Evolutionary conservation across 2,888 invertebrate genomes (phyloP).

Genomic region (Drosophila subsilvestris): DNA sequence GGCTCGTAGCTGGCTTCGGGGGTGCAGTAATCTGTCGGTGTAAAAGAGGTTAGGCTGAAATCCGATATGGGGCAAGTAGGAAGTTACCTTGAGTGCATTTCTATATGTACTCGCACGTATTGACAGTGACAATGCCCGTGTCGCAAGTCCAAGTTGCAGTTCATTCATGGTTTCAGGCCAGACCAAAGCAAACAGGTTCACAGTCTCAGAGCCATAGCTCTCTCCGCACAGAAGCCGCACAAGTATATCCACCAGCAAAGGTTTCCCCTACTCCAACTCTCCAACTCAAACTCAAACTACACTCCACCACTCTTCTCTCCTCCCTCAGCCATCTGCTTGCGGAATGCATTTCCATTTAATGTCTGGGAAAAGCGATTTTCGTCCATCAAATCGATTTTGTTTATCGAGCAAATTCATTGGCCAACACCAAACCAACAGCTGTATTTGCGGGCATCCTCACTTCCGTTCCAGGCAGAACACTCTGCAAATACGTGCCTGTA

Average conservation of each 20-base stretch:
- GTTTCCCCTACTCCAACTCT: conserved; percentile 9
- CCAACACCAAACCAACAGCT: conserved; percentile 46
- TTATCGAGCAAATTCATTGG: conserved; percentile 36
- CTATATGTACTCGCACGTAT: conserved; percentile 47
- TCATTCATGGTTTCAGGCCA: conserved; percentile 74
- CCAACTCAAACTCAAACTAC: not conserved
- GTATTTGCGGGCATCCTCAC: conserved; percentile 64
- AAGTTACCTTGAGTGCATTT: conserved; percentile 83
- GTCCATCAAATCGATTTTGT: conserved; percentile 26
- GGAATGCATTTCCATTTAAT: conserved; percentile 52
- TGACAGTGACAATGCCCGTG: conserved; percentile 71
- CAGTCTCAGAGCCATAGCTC: conserved; percentile 59
- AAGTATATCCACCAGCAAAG: conserved; percentile 54
- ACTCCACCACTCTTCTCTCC: conserved; percentile 4
- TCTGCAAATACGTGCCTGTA: conserved; percentile 68
- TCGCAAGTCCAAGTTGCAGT: conserved; percentile 43
- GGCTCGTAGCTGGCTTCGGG: conserved; percentile 10
- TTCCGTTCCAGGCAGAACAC: conserved; percentile 47
- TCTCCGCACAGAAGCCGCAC: conserved; percentile 67
- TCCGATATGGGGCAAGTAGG: conserved; percentile 72
- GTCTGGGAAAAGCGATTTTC: conserved; percentile 32
- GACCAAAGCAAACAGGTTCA: conserved; percentile 68
- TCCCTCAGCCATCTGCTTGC: conserved; percentile 33
- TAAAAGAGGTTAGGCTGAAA: conserved; percentile 73
- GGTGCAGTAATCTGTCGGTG: conserved; percentile 66